Percentiles rank a stretch among this genome's conserved stretches.
phyloP scores from a whole-genome alignment of 2,113 vertebrate species.

The Seriola rivoliana region DNA sequence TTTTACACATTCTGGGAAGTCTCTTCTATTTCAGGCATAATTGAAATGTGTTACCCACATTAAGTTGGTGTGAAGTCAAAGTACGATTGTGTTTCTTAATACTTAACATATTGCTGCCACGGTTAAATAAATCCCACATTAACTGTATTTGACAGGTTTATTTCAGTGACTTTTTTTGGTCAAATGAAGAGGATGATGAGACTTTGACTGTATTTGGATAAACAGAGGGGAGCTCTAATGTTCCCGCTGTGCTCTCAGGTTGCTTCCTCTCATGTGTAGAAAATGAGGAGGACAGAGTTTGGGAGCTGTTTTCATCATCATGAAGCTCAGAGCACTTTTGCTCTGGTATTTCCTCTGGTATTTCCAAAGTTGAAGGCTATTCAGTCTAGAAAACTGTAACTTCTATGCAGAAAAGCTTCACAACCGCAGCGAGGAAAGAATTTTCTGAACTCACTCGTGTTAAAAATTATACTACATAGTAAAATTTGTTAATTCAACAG shows the following conservation, averaged over 20 bases:
- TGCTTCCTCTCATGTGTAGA: conserved; percentile 6
- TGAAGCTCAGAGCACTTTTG: conserved; percentile 33
- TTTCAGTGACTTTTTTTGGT: background rate
- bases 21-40: conserved; percentile 32
- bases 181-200: conserved; percentile 8
- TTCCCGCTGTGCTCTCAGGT: conserved; percentile 19
- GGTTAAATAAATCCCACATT: background rate
- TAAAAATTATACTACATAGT: background rate
- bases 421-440: conserved; percentile 4
- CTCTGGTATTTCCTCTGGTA: conserved; percentile 60
- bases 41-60: conserved; percentile 22
- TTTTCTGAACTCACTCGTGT: background rate
- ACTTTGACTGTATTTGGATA: background rate
- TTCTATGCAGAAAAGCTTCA: conserved; percentile 11
- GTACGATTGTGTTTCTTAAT: background rate
- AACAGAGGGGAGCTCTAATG: background rate
- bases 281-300: conserved; percentile 46
- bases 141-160: background rate
- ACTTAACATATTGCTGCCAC: background rate
- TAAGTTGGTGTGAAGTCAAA: background rate
- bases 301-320: conserved; percentile 59
- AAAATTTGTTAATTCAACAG: background rate
- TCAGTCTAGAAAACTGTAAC: conserved; percentile 8
- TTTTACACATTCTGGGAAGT: conserved; percentile 25
- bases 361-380: conserved; percentile 49